Evolutionary conservation across 2,113 vertebrate species (phyloP).

Genomic region (Eptesicus fuscus): DNA sequence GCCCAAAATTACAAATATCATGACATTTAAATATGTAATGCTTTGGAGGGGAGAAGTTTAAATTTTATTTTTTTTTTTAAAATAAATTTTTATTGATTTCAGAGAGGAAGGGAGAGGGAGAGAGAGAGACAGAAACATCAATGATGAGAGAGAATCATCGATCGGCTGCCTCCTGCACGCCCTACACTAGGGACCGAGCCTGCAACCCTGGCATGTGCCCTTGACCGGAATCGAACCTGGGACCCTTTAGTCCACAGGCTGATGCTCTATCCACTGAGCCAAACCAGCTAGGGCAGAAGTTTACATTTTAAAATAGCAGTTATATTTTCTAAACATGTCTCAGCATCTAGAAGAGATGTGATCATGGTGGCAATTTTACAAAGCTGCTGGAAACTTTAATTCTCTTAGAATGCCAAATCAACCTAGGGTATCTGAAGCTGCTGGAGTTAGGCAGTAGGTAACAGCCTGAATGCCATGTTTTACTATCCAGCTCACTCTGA

Average conservation of each 20-base stretch:
- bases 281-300: neutral
- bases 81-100: too few relatives aligned
- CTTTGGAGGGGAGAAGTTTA: conserved; percentile 18
- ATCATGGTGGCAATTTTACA: conserved; percentile 17
- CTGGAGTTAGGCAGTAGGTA: neutral
- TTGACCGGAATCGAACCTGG: too few relatives aligned
- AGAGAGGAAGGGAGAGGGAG: too few relatives aligned
- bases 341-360: conserved; percentile 21
- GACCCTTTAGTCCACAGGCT: too few relatives aligned
- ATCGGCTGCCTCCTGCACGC: too few relatives aligned
- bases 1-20: conserved; percentile 1
- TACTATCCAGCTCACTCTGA: neutral
- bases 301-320: conserved; percentile 42
- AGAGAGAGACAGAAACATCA: too few relatives aligned
- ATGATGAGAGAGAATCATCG: too few relatives aligned
- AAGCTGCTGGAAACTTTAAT: conserved; percentile 23
- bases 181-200: too few relatives aligned
- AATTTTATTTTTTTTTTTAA: neutral
- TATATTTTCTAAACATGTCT: conserved; percentile 28
- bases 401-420: neutral
- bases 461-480: neutral
- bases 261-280: too few relatives aligned
- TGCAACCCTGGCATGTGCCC: too few relatives aligned
- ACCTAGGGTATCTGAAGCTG: neutral
- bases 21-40: conserved; percentile 33